Evolutionary conservation across 2,888 invertebrate genomes (phyloP).

Genomic region (Agriopis leucophaearia): DNA sequence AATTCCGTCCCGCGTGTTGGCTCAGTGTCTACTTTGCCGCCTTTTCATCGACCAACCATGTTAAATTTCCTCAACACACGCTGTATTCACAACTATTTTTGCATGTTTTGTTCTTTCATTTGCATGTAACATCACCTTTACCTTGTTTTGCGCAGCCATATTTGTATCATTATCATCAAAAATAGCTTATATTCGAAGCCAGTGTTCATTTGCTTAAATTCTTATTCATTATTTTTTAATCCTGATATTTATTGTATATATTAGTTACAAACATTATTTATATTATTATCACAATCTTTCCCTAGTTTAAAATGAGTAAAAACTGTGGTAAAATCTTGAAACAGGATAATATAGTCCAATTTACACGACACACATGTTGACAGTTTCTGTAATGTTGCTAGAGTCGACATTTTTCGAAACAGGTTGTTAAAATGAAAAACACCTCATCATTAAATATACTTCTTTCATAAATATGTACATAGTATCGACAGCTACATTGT

Average conservation of each 20-base stretch:
- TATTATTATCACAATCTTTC: background rate
- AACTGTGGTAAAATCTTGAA: background rate
- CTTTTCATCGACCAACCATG: conserved; percentile 36
- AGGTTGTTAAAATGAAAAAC: background rate
- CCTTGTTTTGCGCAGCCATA: conserved; percentile 37
- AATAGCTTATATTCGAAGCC: conserved; percentile 33
- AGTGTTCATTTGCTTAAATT: conserved; percentile 4
- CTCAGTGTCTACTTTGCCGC: conserved; percentile 57
- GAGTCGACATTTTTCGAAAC: conserved; percentile 1
- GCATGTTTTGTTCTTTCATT: conserved; percentile 20
- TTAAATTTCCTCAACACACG: conserved; percentile 32
- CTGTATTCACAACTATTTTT: conserved; percentile 6
- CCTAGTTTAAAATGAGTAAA: background rate
- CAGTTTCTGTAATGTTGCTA: background rate
- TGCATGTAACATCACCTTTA: conserved; percentile 26
- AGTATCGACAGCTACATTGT: background rate
- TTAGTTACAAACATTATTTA: background rate
- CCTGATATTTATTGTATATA: background rate
- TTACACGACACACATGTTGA: background rate
- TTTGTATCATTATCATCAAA: conserved; percentile 39
- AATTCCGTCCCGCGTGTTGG: conserved; percentile 49
- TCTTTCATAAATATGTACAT: background rate
- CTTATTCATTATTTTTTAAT: background rate
- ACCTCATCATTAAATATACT: background rate
- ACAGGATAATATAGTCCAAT: background rate